Evolutionary conservation across 2,888 invertebrate species (phyloP).

Genomic region (Platynereis dumerilii): DNA sequence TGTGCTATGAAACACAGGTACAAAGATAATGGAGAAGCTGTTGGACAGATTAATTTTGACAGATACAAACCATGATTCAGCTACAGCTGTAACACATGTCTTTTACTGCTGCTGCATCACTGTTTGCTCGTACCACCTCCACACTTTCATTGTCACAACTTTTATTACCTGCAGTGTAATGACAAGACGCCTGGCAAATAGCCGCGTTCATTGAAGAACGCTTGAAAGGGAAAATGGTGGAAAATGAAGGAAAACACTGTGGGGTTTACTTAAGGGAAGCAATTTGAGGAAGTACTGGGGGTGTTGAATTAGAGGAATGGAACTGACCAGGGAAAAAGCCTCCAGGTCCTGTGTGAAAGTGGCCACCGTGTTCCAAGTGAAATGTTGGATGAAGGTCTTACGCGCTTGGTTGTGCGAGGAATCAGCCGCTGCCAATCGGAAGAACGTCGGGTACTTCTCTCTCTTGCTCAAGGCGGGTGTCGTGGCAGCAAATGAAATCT

Average conservation of each 20-base stretch:
- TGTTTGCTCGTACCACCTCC: no score
- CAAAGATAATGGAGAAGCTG: no score
- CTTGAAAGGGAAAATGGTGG: slow-evolving; percentile 1
- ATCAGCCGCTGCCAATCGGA: slow-evolving; percentile 87
- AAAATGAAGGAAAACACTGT: neutral
- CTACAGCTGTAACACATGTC: no score
- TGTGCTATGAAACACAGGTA: no score
- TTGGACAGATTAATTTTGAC: no score
- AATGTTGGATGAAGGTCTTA: slow-evolving; percentile 80
- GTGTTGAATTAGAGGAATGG: neutral
- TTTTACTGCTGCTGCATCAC: no score
- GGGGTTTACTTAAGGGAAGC: neutral
- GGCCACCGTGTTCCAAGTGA: slow-evolving; percentile 86
- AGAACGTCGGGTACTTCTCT: slow-evolving; percentile 86
- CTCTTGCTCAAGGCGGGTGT: slow-evolving; percentile 89
- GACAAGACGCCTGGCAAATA: neutral
- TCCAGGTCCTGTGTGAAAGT: slow-evolving; percentile 88
- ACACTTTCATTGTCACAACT: no score
- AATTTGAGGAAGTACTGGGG: neutral
- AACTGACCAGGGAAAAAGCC: slow-evolving; percentile 74
- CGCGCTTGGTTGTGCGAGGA: slow-evolving; percentile 88
- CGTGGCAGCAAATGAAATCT: slow-evolving; percentile 90
- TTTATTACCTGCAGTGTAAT: no score
- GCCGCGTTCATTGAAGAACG: neutral
- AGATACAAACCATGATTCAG: no score